Evolutionary conservation across 1,140 invertebrate species (phyloP).

Genomic region (Pseudachorutes palmiensis): DNA sequence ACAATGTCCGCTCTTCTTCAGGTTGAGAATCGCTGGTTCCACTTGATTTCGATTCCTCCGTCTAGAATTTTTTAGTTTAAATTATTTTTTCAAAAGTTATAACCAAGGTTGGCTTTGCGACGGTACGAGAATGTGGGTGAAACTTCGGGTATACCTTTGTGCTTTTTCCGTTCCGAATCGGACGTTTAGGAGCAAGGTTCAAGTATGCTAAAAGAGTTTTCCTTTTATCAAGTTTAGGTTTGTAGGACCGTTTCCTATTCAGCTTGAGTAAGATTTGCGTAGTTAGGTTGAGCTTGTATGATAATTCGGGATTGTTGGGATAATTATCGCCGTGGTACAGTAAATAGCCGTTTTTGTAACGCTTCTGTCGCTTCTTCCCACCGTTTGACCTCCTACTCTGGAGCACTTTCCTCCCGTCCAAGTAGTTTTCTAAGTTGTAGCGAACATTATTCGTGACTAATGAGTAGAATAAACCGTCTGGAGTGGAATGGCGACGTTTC

Average conservation of each 20-base stretch:
- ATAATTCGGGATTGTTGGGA: conserved; percentile 34
- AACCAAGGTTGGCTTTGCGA: background rate
- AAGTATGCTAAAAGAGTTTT: conserved; percentile 34
- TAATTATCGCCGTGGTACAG: conserved; percentile 37
- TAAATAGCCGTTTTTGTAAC: conserved; percentile 32
- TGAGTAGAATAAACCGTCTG: conserved; percentile 31
- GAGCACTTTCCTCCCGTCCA: conserved; percentile 28
- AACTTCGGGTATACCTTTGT: background rate
- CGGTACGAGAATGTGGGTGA: background rate
- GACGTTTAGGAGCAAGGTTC: conserved; percentile 29
- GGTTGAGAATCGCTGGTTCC: no score
- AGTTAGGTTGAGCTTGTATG: conserved; percentile 32
- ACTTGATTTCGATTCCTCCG: background rate
- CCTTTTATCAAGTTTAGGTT: conserved; percentile 32
- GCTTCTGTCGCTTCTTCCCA: conserved; percentile 20
- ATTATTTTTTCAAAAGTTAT: background rate
- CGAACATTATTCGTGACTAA: conserved; percentile 34
- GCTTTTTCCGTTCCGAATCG: conserved; percentile 24
- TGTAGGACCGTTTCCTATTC: conserved; percentile 31
- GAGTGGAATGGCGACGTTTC: conserved; percentile 29
- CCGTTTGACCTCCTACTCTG: background rate
- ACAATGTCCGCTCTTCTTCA: conserved; percentile 23
- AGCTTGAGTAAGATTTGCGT: conserved; percentile 37
- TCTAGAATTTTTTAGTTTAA: conserved; percentile 6
- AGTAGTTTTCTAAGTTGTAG: conserved; percentile 34